Evolutionary conservation across 2,888 invertebrate genomes (phyloP), one percentile per base, ranked within the genome.

Genomic region (Eupithecia pulchellata): DNA sequence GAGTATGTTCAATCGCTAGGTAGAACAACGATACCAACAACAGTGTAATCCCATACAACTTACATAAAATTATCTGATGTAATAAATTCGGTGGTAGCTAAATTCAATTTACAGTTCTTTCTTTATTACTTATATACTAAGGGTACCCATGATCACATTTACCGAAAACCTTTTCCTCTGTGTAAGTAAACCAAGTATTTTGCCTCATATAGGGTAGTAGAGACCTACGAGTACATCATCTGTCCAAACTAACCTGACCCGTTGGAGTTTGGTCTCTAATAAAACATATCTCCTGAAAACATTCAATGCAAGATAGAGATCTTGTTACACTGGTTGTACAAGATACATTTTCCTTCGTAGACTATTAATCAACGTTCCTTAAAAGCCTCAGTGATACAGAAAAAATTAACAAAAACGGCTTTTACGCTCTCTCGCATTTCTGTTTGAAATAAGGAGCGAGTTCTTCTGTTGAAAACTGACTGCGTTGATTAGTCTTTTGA

Each of bases 331-430:
- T 82, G 84, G 87, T 69, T 61, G 74, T 76, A 78, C 80, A 85
- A 89, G 86, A 89, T 86, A 89, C 87, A 86, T 87, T 84, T 84
- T 83, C 84, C 83, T 82, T 84, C 83, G 81, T 77, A 81, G 85
- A 86, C 89, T 88, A 91, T 91, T 91, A 91, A 91, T 91, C 91
- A 91, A 86, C 84, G 89, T 87, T 87, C 83, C 85, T 88, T 88
- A 90, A 91, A 91, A 91, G 90, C 88, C 89, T 89, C 83, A 81
- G 84, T 81, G 84, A 84, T 86, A 84, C 84, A 87, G 88, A 91
- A 91, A 90, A 89, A 90, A 86, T 80, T 79, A 79, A 76, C 82
- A 79, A 68, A 20, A 47, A 13, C 52, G 52, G 71, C 52, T 71
- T 36, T 71, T 67, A 57, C 57, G 32, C 14, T 61, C 55, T 47